A percentile compares a stretch with the other conserved stretches of the same genome.
Conservation (phyloP, 2,797 vertebrate genomes). For the Bradypus variegatus region DNA sequence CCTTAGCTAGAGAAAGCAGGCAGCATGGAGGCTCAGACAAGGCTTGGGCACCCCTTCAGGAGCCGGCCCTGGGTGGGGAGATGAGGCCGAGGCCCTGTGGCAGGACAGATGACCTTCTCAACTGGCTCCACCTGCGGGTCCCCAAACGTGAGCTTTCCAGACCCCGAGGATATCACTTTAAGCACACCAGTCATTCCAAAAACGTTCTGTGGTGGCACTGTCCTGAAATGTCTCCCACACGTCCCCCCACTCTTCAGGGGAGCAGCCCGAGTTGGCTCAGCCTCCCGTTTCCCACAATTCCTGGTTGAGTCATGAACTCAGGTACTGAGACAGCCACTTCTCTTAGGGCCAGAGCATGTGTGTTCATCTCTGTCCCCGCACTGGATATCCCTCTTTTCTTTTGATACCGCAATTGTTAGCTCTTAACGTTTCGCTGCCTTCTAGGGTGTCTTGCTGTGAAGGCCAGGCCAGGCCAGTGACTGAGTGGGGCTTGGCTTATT, state of each 20-base stretch:
- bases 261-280: neutral
- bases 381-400: neutral
- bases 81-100: neutral
- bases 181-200: neutral
- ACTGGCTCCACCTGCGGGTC: neutral
- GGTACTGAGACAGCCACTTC: neutral
- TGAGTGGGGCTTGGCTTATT: rapidly evolving
- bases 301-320: neutral
- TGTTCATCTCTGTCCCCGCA: neutral
- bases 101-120: neutral
- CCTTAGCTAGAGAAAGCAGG: neutral
- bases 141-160: rapidly evolving
- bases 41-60: neutral
- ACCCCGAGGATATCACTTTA: neutral
- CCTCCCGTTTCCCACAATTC: neutral
- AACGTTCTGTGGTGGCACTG: neutral
- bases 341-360: neutral
- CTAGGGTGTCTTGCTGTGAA: neutral
- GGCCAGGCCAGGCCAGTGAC: rapidly evolving
- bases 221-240: neutral
- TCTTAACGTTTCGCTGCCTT: rapidly evolving
- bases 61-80: too few relatives aligned
- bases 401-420: rapidly evolving
- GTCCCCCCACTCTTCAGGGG: neutral
- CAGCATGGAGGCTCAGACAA: rapidly evolving